phyloP scores from a whole-genome alignment of 2,888 invertebrate species.

The Stenodema calcarata region DNA sequence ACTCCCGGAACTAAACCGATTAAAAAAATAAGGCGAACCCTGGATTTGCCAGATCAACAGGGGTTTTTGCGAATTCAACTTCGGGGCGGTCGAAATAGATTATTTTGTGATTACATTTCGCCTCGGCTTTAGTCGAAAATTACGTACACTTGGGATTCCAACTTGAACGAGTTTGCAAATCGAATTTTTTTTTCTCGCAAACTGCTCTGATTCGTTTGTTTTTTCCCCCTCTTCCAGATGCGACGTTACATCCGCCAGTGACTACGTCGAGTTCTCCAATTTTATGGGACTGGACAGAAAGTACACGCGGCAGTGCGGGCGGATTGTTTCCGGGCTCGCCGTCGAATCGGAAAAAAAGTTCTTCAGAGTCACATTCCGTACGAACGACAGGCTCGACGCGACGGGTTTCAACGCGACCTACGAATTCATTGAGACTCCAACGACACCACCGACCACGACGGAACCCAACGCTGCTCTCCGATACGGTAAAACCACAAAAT shows the following conservation, averaged over 20 bases:
- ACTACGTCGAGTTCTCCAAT: slow-evolving; percentile 96
- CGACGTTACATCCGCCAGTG: slow-evolving; percentile 88
- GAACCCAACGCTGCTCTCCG: slow-evolving; percentile 44
- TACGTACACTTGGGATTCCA: background rate
- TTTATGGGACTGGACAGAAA: slow-evolving; percentile 89
- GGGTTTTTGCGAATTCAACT: too few relatives aligned
- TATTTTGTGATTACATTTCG: too few relatives aligned
- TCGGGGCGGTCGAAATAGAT: too few relatives aligned
- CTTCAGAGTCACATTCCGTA: slow-evolving; percentile 92
- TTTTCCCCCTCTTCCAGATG: slow-evolving; percentile 69
- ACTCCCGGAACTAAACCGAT: too few relatives aligned
- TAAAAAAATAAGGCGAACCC: too few relatives aligned
- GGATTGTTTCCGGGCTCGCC: slow-evolving; percentile 74
- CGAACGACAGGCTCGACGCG: slow-evolving; percentile 91
- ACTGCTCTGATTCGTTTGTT: slow-evolving; percentile 56
- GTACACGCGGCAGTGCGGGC: slow-evolving; percentile 87
- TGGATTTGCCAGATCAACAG: too few relatives aligned
- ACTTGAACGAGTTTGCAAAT: background rate
- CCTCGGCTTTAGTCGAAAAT: background rate
- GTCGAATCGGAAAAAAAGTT: slow-evolving; percentile 89
- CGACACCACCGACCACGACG: slow-evolving; percentile 55
- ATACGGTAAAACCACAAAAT: background rate
- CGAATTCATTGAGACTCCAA: slow-evolving; percentile 74
- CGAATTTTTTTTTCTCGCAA: background rate
- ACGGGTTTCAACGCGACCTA: slow-evolving; percentile 93